These are phyloP conservation scores for Porphyrio hochstetteri DNA, from an alignment of 2,113 vertebrate species.

Conservation along the genomic window DNA sequence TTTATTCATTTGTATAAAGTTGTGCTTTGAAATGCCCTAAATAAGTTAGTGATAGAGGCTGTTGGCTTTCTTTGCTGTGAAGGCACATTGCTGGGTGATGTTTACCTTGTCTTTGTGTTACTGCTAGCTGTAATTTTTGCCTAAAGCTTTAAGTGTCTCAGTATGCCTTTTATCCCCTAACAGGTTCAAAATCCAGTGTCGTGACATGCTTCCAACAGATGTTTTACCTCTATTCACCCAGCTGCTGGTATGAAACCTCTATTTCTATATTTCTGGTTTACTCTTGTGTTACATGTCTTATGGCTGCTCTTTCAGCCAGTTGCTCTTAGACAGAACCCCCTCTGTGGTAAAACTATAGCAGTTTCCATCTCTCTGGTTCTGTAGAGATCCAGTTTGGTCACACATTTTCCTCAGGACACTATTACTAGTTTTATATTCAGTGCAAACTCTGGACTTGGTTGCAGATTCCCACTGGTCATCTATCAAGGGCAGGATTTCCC, in stretches of 20 bases:
- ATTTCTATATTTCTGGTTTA: neutral
- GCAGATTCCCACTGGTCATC: neutral
- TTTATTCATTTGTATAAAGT: fast-evolving
- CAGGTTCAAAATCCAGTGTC: slow-evolving; percentile 81
- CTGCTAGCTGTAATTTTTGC: neutral
- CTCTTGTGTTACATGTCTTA: neutral
- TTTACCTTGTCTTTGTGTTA: neutral
- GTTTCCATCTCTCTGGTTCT: neutral
- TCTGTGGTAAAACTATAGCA: neutral
- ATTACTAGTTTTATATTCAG: neutral
- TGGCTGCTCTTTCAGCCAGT: neutral
- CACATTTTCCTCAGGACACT: neutral
- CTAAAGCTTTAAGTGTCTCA: neutral
- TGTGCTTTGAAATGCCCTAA: neutral
- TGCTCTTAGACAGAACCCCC: neutral
- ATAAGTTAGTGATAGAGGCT: neutral
- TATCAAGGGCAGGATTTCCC: neutral
- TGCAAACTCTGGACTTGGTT: neutral
- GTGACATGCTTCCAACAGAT: slow-evolving; percentile 41
- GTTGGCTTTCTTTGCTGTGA: neutral
- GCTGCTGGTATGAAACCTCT: slow-evolving; percentile 79
- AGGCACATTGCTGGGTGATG: neutral
- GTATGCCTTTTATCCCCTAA: neutral
- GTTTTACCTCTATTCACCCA: slow-evolving; percentile 66
- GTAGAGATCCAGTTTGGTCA: neutral